phyloP scores from a whole-genome alignment of 2,888 invertebrate species.

The Galerucella pusilla region DNA sequence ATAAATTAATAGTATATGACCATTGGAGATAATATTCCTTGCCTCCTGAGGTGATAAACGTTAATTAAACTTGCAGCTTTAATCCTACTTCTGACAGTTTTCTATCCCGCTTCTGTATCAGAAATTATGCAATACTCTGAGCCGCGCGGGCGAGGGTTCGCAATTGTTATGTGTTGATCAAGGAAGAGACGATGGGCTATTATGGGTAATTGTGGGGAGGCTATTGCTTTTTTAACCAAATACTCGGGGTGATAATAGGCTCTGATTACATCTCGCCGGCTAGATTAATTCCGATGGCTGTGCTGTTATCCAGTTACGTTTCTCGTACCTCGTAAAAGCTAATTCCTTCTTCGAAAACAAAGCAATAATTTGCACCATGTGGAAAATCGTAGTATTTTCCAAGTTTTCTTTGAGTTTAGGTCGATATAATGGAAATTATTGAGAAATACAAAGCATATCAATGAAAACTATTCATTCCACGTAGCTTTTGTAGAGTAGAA shows the following conservation, averaged over 20 bases:
- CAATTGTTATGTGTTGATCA: slow-evolving; percentile 65
- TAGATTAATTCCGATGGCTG: slow-evolving; percentile 61
- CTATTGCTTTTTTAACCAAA: slow-evolving; percentile 67
- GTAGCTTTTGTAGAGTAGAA: too few relatives aligned
- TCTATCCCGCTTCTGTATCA: slow-evolving; percentile 32
- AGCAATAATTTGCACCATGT: not conserved
- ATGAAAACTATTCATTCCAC: too few relatives aligned
- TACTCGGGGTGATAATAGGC: slow-evolving; percentile 65
- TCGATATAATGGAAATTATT: too few relatives aligned
- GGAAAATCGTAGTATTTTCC: too few relatives aligned
- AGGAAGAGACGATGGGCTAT: slow-evolving; percentile 63
- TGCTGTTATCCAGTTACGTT: slow-evolving; percentile 33
- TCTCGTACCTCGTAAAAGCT: slow-evolving; percentile 19
- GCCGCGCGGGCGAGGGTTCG: slow-evolving; percentile 50
- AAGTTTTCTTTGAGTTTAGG: too few relatives aligned
- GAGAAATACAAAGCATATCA: too few relatives aligned
- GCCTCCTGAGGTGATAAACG: slow-evolving; percentile 49
- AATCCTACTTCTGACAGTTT: slow-evolving; percentile 32
- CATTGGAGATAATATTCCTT: slow-evolving; percentile 48
- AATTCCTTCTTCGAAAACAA: slow-evolving; percentile 3
- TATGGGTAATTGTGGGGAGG: slow-evolving; percentile 65
- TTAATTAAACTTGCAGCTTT: slow-evolving; percentile 28
- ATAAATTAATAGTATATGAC: slow-evolving; percentile 47
- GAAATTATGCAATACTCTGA: slow-evolving; percentile 48
- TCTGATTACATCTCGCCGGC: slow-evolving; percentile 60